A percentile compares a stretch with the other conserved stretches of the same genome.
Conservation (phyloP, 2,113 vertebrate species). For the Tyto alba region DNA sequence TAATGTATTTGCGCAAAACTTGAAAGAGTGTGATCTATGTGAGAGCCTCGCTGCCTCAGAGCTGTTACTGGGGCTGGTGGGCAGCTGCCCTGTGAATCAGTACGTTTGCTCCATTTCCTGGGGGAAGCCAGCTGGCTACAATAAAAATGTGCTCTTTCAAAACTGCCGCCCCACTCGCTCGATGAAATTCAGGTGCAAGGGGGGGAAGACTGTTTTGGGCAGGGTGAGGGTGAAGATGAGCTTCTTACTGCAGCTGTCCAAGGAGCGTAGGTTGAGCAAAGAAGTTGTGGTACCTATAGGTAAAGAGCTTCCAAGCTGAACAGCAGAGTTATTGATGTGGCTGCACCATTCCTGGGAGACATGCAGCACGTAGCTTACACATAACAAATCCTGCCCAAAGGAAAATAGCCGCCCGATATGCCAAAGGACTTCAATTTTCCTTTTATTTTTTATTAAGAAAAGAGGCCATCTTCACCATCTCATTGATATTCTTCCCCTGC, state of each 20-base stretch:
- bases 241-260: not conserved
- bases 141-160: not conserved
- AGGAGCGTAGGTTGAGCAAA: accelerated
- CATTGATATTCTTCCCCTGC: slow-evolving; percentile 56
- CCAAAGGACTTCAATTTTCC: not conserved
- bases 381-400: not conserved
- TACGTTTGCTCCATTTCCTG: not conserved
- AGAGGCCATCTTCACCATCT: not conserved
- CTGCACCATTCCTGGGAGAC: not conserved
- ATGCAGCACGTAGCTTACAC: not conserved
- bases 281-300: not conserved
- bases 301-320: not conserved
- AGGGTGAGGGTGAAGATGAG: not conserved
- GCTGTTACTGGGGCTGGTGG: not conserved
- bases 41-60: not conserved
- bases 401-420: not conserved
- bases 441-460: not conserved
- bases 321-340: not conserved
- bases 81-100: not conserved
- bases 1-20: not conserved
- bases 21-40: not conserved
- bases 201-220: not conserved
- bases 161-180: not conserved
- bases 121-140: not conserved
- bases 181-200: accelerated